phyloP scores from a whole-genome alignment of 2,113 vertebrate genomes.

The Daubentonia madagascariensis region DNA sequence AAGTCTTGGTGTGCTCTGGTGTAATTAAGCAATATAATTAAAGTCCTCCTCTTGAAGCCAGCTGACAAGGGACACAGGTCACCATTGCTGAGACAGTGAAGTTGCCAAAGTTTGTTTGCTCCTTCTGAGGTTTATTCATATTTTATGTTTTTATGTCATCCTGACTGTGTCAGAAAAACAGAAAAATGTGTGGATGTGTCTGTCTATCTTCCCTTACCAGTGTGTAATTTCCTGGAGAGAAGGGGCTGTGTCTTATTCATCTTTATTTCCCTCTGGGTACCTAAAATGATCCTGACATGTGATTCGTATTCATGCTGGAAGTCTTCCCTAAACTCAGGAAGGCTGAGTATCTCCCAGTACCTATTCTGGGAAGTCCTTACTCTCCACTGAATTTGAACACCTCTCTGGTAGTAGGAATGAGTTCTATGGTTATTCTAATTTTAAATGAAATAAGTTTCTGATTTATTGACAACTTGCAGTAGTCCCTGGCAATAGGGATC shows the following conservation, averaged over 20 bases:
- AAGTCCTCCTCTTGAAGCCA: slow-evolving; percentile 48
- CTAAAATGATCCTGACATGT: neutral
- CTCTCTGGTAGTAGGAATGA: neutral
- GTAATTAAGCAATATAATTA: slow-evolving; percentile 69
- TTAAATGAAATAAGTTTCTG: neutral
- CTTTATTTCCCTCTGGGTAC: neutral
- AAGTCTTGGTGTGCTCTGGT: slow-evolving; percentile 18
- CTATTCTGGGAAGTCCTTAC: neutral
- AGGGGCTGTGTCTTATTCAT: neutral
- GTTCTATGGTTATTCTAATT: neutral
- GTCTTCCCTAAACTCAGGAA: neutral
- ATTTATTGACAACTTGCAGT: neutral
- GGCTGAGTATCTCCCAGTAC: accelerated
- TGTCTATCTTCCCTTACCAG: neutral
- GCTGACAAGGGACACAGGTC: neutral
- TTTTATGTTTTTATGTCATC: neutral
- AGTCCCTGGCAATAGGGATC: neutral
- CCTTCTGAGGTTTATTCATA: neutral
- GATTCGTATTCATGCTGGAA: no score
- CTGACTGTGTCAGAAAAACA: neutral
- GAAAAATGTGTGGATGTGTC: neutral
- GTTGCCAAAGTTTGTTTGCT: neutral
- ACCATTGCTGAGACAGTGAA: neutral
- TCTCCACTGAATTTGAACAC: neutral
- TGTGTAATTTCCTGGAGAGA: neutral